Evolutionary conservation across 2,888 invertebrate species (phyloP), one percentile per base, ranked within the genome.

Genomic region (Drosophila nigritarsus): DNA sequence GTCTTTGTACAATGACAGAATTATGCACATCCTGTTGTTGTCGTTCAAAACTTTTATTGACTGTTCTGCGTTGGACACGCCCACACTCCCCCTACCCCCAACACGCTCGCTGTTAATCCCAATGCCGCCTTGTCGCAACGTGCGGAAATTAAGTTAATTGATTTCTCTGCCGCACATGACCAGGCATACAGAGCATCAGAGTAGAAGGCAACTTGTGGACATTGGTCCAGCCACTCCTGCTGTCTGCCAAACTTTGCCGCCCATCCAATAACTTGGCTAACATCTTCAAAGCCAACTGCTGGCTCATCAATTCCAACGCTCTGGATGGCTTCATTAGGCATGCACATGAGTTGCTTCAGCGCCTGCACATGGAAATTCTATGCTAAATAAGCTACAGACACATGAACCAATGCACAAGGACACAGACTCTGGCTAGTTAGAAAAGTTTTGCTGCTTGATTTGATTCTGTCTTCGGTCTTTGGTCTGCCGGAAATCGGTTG

Each of bases 61-160:
- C 91, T 72, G 70, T 71, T 61, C 58, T 48, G 27, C 40, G 45
- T 42, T 66, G 54, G 65, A 62, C 61, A 51, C 61, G 56, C 60
- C 65, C 29, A 38, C 8, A 15, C 27, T 15, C 7, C 18, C 11
- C 5, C 54, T 2, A 6, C 1, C 18, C 34, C 15, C 3, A 15
- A 45, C 15, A 45, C 8, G 13, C 63, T 24, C 8, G 18, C 64
- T 34, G 59, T 67, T 68, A 70, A 79, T 82, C 66, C 69, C 71
- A 65, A 61, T 58, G 54, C 58, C 66, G 48, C 67, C 61, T 75
- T 73, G 73, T 73, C 83, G 80, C 82, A 91, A 88, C 91, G 91
- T 92, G 92, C 91, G 92, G 92, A 92, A 92, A 92, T 92, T 92
- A 89, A 92, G 85, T 92, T 91, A 92, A 92, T 92, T 92, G 92